Conservation (phyloP, 2,888 invertebrate genomes). For the Spodoptera picta region DNA sequence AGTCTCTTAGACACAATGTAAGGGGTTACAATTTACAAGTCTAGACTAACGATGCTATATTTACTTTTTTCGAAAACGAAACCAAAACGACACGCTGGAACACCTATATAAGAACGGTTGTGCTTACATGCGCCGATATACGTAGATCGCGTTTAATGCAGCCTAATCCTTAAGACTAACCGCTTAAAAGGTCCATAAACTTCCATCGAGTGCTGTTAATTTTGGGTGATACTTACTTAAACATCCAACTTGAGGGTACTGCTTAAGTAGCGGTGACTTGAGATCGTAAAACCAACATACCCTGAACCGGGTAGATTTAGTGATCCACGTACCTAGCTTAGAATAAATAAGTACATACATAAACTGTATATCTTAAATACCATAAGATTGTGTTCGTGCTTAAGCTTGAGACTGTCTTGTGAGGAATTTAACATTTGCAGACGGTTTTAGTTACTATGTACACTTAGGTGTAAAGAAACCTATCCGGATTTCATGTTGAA, state of each 20-base stretch:
- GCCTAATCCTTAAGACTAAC: slow-evolving; percentile 44
- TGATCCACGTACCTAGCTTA: slow-evolving; percentile 28
- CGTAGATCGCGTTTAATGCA: slow-evolving; percentile 23
- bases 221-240: slow-evolving; percentile 62
- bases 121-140: background rate
- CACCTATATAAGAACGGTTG: background rate
- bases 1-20: too few species aligned
- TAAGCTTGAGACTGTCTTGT: too few species aligned
- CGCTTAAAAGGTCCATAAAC: slow-evolving; percentile 60
- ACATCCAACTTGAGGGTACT: slow-evolving; percentile 57
- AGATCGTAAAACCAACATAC: slow-evolving; percentile 50
- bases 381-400: too few species aligned
- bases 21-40: too few species aligned
- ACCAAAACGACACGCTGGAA: background rate
- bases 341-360: slow-evolving; percentile 31
- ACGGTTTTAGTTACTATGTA: too few species aligned
- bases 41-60: background rate
- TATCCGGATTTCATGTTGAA: too few species aligned
- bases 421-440: too few species aligned
- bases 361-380: too few species aligned
- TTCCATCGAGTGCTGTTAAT: slow-evolving; percentile 67
- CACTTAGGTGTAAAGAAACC: too few species aligned
- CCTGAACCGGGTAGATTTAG: slow-evolving; percentile 39
- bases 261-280: slow-evolving; percentile 50
- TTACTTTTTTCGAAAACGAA: background rate